Evolutionary conservation across 2,888 invertebrate genomes (phyloP).

Genomic region (Epirrita christyi): DNA sequence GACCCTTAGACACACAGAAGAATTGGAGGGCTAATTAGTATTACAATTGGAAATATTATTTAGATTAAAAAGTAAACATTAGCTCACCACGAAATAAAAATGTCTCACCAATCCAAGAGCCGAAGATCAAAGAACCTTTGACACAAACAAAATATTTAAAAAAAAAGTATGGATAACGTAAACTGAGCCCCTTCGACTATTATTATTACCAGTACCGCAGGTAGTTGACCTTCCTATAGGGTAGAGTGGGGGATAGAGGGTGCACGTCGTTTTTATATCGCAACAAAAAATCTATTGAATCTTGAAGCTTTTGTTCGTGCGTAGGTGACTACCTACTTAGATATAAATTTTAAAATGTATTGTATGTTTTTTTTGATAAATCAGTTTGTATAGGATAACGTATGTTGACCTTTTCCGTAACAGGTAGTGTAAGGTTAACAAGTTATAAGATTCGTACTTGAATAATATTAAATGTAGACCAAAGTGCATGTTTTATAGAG

Average conservation of each 20-base stretch:
- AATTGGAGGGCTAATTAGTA: too few relatives aligned
- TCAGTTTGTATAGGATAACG: slow-evolving; percentile 12
- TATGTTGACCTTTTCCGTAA: slow-evolving; percentile 17
- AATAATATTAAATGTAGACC: too few relatives aligned
- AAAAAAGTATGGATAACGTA: slow-evolving; percentile 31
- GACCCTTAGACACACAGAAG: too few relatives aligned
- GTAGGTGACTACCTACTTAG: slow-evolving; percentile 34
- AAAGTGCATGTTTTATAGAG: too few relatives aligned
- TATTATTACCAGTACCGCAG: slow-evolving; percentile 45
- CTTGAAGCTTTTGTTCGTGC: slow-evolving; percentile 31
- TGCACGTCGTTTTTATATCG: slow-evolving; percentile 30
- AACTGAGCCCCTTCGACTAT: slow-evolving; percentile 39
- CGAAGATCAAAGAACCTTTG: slow-evolving; percentile 28
- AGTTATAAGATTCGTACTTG: background rate
- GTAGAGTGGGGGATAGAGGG: slow-evolving; percentile 36
- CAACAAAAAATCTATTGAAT: slow-evolving; percentile 36
- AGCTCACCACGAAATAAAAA: background rate
- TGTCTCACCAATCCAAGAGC: background rate
- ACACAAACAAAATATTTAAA: slow-evolving; percentile 36
- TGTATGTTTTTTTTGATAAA: slow-evolving; percentile 22
- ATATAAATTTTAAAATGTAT: slow-evolving; percentile 25
- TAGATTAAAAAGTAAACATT: background rate
- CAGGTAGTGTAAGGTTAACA: slow-evolving; percentile 17
- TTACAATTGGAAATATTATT: background rate
- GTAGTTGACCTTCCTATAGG: slow-evolving; percentile 49